A percentile compares a stretch with the other conserved stretches of the same genome.
Conservation (phyloP, 2,113 vertebrate species). For the Pelvicachromis taeniatus region DNA sequence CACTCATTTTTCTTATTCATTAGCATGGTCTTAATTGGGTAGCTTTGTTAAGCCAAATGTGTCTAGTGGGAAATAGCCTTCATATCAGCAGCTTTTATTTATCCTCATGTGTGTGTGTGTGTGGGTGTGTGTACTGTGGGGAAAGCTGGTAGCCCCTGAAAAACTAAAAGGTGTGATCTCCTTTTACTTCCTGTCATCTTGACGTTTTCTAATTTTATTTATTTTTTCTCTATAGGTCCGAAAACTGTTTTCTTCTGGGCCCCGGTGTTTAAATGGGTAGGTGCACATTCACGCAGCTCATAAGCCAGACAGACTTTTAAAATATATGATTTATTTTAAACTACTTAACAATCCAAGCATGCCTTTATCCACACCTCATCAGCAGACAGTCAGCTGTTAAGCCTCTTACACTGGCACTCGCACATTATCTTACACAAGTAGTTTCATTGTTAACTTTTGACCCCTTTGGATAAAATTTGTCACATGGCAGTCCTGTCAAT, state of each 20-base stretch:
- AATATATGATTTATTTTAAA: neutral
- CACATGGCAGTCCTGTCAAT: neutral
- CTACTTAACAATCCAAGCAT: neutral
- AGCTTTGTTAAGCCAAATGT: too few species aligned
- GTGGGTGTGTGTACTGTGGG: neutral
- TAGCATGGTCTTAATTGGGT: too few species aligned
- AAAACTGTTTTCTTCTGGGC: conserved; percentile 99
- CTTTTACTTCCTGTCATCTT: neutral
- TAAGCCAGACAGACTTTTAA: neutral
- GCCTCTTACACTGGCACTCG: neutral
- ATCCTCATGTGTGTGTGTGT: neutral
- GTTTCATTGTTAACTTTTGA: neutral
- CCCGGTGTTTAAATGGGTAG: conserved; percentile 98
- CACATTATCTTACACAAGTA: neutral
- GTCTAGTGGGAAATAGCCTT: too few species aligned
- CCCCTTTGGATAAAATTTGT: neutral
- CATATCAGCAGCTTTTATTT: neutral
- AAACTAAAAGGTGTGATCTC: neutral
- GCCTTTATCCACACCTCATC: neutral
- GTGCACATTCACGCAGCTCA: neutral
- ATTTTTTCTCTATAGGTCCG: conserved; percentile 78
- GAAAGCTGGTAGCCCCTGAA: neutral
- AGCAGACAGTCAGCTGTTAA: neutral
- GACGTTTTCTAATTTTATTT: neutral
- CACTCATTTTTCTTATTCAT: too few species aligned